A percentile compares a stretch with the other conserved stretches of the same genome.
phyloP scores from a whole-genome alignment of 1,140 invertebrate genomes.

The Homarus americanus region DNA sequence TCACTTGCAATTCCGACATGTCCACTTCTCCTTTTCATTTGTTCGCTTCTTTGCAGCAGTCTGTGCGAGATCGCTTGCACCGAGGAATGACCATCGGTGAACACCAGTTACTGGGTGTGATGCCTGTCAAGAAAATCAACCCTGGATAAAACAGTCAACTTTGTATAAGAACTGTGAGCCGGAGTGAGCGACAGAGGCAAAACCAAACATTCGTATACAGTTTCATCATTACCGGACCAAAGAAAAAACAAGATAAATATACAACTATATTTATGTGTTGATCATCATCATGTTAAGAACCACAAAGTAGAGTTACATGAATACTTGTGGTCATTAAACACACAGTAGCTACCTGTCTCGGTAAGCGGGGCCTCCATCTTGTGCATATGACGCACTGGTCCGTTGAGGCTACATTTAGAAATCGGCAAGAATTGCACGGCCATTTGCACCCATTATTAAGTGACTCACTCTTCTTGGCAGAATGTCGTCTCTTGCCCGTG shows the following conservation, averaged over 20 bases:
- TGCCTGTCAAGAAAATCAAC: not conserved
- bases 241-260: too few relatives aligned
- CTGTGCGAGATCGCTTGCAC: conserved; percentile 16
- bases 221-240: too few relatives aligned
- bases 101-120: conserved; percentile 49
- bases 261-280: too few relatives aligned
- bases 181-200: too few relatives aligned
- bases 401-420: conserved; percentile 54
- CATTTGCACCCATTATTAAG: conserved; percentile 49
- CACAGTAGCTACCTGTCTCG: conserved; percentile 39
- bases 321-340: too few relatives aligned
- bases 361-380: conserved; percentile 55
- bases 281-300: too few relatives aligned
- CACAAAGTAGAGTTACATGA: too few relatives aligned
- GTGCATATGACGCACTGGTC: conserved; percentile 65
- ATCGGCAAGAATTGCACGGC: conserved; percentile 47
- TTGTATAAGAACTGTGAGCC: too few relatives aligned
- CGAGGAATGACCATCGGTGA: conserved; percentile 61
- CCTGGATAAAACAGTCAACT: too few relatives aligned
- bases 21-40: conserved; percentile 60
- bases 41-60: conserved; percentile 26
- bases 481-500: not conserved
- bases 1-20: conserved; percentile 64
- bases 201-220: too few relatives aligned
- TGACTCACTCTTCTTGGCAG: conserved; percentile 30